Conservation (phyloP, 2,888 invertebrate species). For the Cryptocephalus primarius region DNA sequence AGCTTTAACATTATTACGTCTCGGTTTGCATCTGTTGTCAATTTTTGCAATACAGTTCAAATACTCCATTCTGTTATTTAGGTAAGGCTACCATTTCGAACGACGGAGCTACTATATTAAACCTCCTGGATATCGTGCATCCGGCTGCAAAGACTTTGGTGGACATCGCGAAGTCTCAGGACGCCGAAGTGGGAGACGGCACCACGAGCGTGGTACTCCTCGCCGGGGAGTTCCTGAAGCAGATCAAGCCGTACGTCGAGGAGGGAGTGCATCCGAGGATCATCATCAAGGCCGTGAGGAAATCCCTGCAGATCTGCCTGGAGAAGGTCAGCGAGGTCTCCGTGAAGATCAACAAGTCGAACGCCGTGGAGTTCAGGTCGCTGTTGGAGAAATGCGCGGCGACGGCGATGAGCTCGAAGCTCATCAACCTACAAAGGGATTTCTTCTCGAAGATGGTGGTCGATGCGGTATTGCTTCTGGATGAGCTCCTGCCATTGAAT, state of each 20-base stretch:
- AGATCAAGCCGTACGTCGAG: slow-evolving; percentile 89
- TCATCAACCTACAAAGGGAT: slow-evolving; percentile 90
- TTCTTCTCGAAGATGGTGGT: slow-evolving; percentile 98
- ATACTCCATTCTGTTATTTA: too few species aligned
- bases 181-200: slow-evolving; percentile 98
- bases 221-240: slow-evolving; percentile 91
- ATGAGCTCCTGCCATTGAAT: slow-evolving; percentile 83
- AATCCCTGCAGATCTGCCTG: slow-evolving; percentile 70
- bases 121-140: slow-evolving; percentile 94
- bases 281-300: slow-evolving; percentile 80
- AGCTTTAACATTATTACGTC: too few species aligned
- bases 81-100: slow-evolving; percentile 91
- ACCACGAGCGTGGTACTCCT: slow-evolving; percentile 95
- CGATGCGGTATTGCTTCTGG: slow-evolving; percentile 86
- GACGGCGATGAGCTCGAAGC: slow-evolving; percentile 94
- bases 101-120: slow-evolving; percentile 98
- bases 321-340: slow-evolving; percentile 76
- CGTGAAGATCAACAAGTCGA: slow-evolving; percentile 61
- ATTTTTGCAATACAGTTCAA: too few species aligned
- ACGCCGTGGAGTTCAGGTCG: slow-evolving; percentile 49
- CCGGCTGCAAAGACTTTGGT: slow-evolving; percentile 97
- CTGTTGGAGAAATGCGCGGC: slow-evolving; percentile 82
- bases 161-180: slow-evolving; percentile 98
- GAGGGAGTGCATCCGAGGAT: slow-evolving; percentile 94
- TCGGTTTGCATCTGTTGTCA: too few species aligned